These are phyloP conservation scores for Nesospiza acunhae DNA, from an alignment of 2,113 vertebrate genomes.

Conservation along the genomic window DNA sequence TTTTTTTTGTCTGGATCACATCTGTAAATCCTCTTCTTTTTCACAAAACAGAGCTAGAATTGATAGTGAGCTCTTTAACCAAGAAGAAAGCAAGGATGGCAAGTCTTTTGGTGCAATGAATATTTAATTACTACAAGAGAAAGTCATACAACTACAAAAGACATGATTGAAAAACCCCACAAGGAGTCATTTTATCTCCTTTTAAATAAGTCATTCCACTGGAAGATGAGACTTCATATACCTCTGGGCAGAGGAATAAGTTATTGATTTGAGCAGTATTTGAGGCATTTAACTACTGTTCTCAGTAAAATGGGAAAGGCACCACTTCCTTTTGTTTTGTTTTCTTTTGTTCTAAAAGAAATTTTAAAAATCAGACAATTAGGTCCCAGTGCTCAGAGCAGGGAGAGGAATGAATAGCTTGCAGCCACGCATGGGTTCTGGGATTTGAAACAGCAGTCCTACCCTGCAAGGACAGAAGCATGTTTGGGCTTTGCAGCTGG, in stretches of 20 bases:
- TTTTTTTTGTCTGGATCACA: not conserved
- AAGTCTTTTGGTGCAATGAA: not conserved
- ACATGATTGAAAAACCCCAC: not conserved
- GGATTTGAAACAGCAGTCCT: not conserved
- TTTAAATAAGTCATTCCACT: not conserved
- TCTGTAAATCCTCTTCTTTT: not conserved
- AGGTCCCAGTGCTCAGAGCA: not conserved
- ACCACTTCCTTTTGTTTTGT: not conserved
- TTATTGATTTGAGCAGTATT: not conserved
- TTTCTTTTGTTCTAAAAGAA: not conserved
- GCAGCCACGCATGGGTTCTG: not conserved
- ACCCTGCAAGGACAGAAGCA: not conserved
- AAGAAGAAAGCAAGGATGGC: not conserved
- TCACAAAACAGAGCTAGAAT: not conserved
- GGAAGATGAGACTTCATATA: not conserved
- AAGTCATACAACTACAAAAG: not conserved
- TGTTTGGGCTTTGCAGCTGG: not conserved
- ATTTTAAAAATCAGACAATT: not conserved
- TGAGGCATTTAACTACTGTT: not conserved
- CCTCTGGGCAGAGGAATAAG: slow-evolving; percentile 1
- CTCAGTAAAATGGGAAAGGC: not conserved
- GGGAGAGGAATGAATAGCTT: not conserved
- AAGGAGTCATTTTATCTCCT: not conserved
- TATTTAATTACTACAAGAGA: slow-evolving; percentile 3
- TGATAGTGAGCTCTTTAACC: not conserved